Evolutionary conservation across 2,888 invertebrate genomes (phyloP), one percentile per base, ranked within the genome.

Genomic region (Drosophila anceps): DNA sequence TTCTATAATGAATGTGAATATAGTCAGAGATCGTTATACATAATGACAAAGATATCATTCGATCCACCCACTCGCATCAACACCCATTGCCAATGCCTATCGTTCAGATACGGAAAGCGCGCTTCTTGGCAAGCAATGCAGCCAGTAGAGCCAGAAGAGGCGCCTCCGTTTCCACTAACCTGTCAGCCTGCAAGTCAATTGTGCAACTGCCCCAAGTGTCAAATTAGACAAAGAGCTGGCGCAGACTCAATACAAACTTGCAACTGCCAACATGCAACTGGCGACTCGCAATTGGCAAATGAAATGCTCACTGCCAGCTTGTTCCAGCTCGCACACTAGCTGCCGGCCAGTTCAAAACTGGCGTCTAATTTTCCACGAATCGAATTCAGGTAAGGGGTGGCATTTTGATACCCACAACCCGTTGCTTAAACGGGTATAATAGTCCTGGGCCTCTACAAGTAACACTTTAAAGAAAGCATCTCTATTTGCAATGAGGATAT

Each of bases 151-250:
- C 55, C 48, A 20, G 46, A 33, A 46, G 65, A 78, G 77, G 77
- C 74, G 77, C 70, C 78, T 67, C 51, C 24, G 59, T 58, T 67
- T 62, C 54, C 74, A 65, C 74, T 77, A 74, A 74, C 77, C 78
- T 77, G 77, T 74, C 78, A 69, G 75, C 55, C 78, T 58, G 72
- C 67, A 57, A 78, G 73, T 64, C 79, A 76, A 70, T 84, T 82
- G 76, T 74, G 77, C 76, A 74, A 84, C 72, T 76, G 84, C 85
- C 85, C 81, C 76, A 81, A 84, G 88, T 85, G 85, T 85, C 85
- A 85, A 88, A 85, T 85, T 85, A 85, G 85, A 76, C 79, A 81
- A 88, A 79, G 73, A 70, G 81, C 80, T 57, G 75, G 66, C 62
- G 55, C 73, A 77, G 65, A 81, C 72, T 76, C 79, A 81, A 84